A percentile compares a stretch with the other conserved stretches of the same genome.
These are phyloP conservation scores for Clostera curtula DNA, from an alignment of 2,888 invertebrate species.

Conservation along the genomic window DNA sequence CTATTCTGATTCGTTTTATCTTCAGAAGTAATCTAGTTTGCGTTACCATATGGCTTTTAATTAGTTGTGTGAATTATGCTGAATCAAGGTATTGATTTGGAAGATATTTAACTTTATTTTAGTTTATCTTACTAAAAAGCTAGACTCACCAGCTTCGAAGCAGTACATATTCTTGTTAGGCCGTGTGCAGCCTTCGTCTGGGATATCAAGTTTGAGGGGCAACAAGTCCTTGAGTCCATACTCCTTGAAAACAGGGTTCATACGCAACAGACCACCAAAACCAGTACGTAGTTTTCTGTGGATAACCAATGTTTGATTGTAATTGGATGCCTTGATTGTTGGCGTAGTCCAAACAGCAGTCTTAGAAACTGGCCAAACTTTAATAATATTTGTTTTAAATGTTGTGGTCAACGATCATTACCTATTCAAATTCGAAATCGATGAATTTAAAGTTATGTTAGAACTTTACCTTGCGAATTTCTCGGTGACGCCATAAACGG, in stretches of 20 bases:
- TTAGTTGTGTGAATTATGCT: no score
- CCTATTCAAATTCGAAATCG: no score
- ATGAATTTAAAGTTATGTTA: no score
- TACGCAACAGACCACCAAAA: conserved; percentile 86
- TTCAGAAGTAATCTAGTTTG: not conserved
- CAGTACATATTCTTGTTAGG: conserved; percentile 93
- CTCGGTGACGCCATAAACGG: conserved; percentile 91
- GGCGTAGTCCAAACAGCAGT: no score
- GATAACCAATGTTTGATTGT: not conserved
- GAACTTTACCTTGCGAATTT: conserved; percentile 82
- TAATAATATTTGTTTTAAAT: no score
- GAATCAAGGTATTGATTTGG: no score
- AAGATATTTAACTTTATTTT: no score
- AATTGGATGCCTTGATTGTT: not conserved
- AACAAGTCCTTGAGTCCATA: conserved; percentile 91
- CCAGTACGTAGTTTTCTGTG: conserved; percentile 86
- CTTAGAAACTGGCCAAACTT: no score
- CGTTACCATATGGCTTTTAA: no score
- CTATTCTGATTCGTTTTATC: not conserved
- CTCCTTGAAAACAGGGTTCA: conserved; percentile 92
- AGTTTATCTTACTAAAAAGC: no score
- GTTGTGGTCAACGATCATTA: no score
- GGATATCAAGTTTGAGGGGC: conserved; percentile 90
- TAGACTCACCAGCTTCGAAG: conserved; percentile 88
- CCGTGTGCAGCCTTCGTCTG: conserved; percentile 93